Evolutionary conservation across 2,797 vertebrate species (phyloP).

Genomic region (Myripristis murdjan): DNA sequence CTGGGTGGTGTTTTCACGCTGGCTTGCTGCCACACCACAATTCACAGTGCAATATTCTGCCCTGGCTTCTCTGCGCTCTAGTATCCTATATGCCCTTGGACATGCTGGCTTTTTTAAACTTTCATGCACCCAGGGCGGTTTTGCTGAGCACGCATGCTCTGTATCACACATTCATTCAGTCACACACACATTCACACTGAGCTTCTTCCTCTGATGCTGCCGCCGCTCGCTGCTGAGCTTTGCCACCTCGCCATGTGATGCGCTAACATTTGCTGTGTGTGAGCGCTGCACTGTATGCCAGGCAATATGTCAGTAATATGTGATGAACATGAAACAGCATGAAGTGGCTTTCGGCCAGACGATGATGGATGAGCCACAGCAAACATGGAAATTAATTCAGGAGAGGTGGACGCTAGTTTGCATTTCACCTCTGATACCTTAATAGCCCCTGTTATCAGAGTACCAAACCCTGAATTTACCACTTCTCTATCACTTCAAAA

Average conservation of each 20-base stretch:
- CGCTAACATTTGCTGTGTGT: not conserved
- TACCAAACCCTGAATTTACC: no score
- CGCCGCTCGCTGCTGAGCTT: constrained; percentile 14
- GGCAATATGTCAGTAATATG: no score
- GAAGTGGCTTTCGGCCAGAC: no score
- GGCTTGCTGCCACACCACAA: not conserved
- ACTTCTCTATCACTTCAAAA: no score
- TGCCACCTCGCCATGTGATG: not conserved
- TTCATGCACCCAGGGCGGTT: constrained; percentile 49
- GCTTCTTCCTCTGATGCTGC: not conserved
- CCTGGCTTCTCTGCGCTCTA: constrained; percentile 8
- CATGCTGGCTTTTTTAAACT: constrained; percentile 57
- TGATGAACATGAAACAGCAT: no score
- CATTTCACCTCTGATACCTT: no score
- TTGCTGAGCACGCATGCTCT: constrained; percentile 39
- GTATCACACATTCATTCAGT: constrained; percentile 21
- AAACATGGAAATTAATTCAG: constrained; percentile 7
- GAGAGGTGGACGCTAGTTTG: no score
- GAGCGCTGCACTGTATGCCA: no score
- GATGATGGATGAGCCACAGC: no score
- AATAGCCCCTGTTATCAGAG: no score
- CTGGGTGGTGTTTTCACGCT: constrained; percentile 7
- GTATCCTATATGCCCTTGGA: constrained; percentile 37
- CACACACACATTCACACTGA: constrained; percentile 11
- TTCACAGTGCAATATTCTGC: constrained; percentile 30